A percentile compares a stretch with the other conserved stretches of the same genome.
These are phyloP conservation scores for Emydura subglobosa DNA, from an alignment of 2,113 vertebrate genomes.

Conservation along the genomic window DNA sequence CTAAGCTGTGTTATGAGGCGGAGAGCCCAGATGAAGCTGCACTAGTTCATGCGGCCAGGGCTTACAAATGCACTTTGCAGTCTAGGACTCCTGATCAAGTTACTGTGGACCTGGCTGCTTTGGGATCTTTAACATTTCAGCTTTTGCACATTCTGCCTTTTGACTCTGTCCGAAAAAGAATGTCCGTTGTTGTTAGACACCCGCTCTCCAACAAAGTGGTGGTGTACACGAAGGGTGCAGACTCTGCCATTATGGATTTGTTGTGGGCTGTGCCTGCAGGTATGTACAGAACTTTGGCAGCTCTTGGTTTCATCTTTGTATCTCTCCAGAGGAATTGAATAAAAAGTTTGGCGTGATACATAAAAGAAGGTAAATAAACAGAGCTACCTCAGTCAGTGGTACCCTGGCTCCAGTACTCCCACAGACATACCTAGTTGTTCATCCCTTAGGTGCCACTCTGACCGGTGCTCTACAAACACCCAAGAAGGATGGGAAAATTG, in stretches of 20 bases:
- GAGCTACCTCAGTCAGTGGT: not conserved
- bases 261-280: slow-evolving; percentile 68
- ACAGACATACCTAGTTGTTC: not conserved
- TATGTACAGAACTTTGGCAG: slow-evolving; percentile 30
- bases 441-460: not conserved
- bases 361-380: not conserved
- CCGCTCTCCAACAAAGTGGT: slow-evolving; percentile 88
- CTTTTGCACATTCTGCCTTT: slow-evolving; percentile 93
- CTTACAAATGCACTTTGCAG: slow-evolving; percentile 83
- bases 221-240: slow-evolving; percentile 94
- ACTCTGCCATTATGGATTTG: slow-evolving; percentile 90
- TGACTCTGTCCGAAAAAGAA: slow-evolving; percentile 91
- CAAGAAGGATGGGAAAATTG: not conserved
- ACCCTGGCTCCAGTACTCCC: not conserved
- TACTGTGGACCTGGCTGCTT: slow-evolving; percentile 84
- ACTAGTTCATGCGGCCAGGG: slow-evolving; percentile 82
- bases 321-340: not conserved
- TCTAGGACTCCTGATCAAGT: slow-evolving; percentile 87
- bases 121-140: slow-evolving; percentile 85
- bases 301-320: not conserved
- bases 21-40: slow-evolving; percentile 85
- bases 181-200: slow-evolving; percentile 95
- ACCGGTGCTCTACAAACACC: not conserved
- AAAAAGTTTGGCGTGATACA: not conserved
- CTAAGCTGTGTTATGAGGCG: slow-evolving; percentile 81